Percentiles rank a stretch among this genome's conserved stretches.
Evolutionary conservation across 2,113 vertebrate genomes (phyloP).

Genomic region (Heptranchias perlo): DNA sequence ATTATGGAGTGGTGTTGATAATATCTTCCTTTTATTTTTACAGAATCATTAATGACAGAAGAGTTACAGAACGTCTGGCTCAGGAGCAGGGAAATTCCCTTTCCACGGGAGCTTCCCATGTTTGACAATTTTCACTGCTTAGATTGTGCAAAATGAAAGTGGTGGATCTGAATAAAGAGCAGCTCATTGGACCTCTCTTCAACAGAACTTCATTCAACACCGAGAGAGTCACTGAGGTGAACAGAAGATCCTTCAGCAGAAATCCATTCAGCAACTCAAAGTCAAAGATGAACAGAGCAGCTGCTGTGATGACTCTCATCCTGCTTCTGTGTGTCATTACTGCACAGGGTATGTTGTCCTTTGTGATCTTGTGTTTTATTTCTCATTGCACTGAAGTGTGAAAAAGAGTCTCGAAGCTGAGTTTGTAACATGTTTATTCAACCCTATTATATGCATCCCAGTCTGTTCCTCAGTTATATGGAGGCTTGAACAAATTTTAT

Average conservation of each 20-base stretch:
- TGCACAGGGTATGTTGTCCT: constrained; percentile 6
- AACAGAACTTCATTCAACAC: background rate
- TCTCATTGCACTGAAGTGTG: background rate
- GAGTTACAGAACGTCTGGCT: background rate
- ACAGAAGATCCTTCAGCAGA: background rate
- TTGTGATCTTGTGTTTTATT: background rate
- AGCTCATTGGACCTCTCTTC: background rate
- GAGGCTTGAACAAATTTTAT: background rate
- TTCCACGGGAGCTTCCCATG: background rate
- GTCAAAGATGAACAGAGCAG: background rate
- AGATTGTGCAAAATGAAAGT: constrained; percentile 13
- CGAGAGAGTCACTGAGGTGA: background rate
- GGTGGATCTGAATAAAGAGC: background rate
- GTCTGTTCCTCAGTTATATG: background rate
- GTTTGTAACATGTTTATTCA: background rate
- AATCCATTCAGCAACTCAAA: background rate
- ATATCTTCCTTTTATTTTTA: background rate
- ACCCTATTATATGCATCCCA: background rate
- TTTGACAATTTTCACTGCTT: no score
- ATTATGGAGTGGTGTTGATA: background rate
- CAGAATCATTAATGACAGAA: background rate
- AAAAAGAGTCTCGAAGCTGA: background rate
- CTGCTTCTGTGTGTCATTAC: background rate
- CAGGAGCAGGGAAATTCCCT: background rate
- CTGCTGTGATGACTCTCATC: no score